Conservation (phyloP, 2,888 invertebrate genomes). For the Tuta absoluta region DNA sequence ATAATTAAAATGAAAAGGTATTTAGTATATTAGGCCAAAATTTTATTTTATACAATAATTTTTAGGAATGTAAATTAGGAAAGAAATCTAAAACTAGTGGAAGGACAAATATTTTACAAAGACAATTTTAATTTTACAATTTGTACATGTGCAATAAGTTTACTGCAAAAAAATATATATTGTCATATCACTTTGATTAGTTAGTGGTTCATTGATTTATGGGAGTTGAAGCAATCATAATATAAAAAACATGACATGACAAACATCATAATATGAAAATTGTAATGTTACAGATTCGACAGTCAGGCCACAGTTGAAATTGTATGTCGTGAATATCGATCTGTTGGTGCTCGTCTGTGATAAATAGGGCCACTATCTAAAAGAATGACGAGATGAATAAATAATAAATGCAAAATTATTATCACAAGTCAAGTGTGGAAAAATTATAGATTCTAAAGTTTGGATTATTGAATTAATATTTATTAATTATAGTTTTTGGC, state of each 20-base stretch:
- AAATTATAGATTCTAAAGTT: not conserved
- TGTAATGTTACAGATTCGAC: too few relatives aligned
- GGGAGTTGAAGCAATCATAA: not conserved
- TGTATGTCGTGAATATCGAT: not conserved
- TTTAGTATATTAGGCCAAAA: not conserved
- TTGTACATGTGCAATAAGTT: not conserved
- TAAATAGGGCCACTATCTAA: not conserved
- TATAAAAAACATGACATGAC: not conserved
- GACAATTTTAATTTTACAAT: not conserved
- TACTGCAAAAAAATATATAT: not conserved
- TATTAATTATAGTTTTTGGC: not conserved
- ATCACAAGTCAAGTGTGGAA: too few relatives aligned
- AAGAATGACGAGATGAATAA: not conserved
- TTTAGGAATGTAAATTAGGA: constrained; percentile 30
- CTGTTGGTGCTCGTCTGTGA: not conserved
- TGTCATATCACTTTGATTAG: not conserved
- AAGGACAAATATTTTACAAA: not conserved
- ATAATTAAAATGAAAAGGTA: not conserved
- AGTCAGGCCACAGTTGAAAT: not conserved
- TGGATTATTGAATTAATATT: not conserved
- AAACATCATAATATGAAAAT: too few relatives aligned
- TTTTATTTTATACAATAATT: not conserved
- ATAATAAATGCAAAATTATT: not conserved
- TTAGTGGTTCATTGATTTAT: not conserved
- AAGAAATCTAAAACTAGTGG: constrained; percentile 13